Base-by-base conservation (phyloP, 2,113 vertebrate genomes). In the Mormoops blainvillei region DNA sequence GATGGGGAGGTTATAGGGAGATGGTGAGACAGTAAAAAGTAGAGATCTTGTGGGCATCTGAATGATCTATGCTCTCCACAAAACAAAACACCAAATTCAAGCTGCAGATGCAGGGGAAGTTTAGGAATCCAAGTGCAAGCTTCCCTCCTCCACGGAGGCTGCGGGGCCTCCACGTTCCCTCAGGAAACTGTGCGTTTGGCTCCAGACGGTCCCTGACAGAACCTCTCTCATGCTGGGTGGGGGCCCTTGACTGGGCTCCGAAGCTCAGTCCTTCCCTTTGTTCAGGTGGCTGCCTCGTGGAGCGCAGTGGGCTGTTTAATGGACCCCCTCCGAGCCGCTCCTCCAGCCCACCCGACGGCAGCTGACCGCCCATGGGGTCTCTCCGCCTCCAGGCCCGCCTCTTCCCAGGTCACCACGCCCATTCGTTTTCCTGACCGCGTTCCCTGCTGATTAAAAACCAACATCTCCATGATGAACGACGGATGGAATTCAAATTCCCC, bases 231-330 rank as follows among this genome's bases (percentile, higher is more conserved):
- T 0, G 11, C 20, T 3, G 26, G 6, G 14, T 20, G 26, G 82
- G 43, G 48, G 81, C 33, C 2, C 45, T 63, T 18, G 2, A 0
- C 7, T 58, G 48, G 61, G 48, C 48, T 13, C 8, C 0, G 52
- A 50, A 28, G 52, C 3, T 10, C 0, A 0, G 56, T 5, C 20
- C 13, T 50, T 4, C 12, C 2, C 50, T 36, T 5, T 5, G 1
- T 52, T 52, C 15, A 1, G 26, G 12, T 45, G n/a, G 70, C 4
- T 3, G 7, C 7, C 2, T 12, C 7, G 1, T 16, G 0, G 43
- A 31, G 58, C 41, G 0, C 1, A 16, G 45, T 2, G 36, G 63
- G 19, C 26, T 56, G 38, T 0, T 0, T 6, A 4, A 11, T 9
- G 38, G 38, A 16, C 10, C 19, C 14, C 4, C 38, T 2, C 9